Percentiles rank a stretch among this genome's conserved stretches.
These are phyloP conservation scores for Eupithecia subfuscata DNA, from an alignment of 2,888 invertebrate genomes.

Conservation along the genomic window DNA sequence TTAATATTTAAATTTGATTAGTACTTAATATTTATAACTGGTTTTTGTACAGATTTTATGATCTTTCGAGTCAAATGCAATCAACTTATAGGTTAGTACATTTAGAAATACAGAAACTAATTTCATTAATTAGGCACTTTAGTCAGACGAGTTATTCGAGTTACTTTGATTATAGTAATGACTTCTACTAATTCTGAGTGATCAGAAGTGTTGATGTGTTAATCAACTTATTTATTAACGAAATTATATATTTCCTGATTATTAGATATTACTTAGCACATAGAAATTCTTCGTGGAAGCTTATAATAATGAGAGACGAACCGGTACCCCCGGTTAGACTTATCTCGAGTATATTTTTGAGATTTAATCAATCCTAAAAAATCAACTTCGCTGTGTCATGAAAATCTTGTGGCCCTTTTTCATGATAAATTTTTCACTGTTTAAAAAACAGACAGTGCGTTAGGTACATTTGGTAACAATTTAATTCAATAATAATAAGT, in stretches of 20 bases:
- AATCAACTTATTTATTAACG: conserved; percentile 14
- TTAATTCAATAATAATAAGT: neutral
- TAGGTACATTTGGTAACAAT: neutral
- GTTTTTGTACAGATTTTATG: conserved; percentile 49
- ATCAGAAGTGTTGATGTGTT: conserved; percentile 20
- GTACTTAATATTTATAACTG: conserved; percentile 46
- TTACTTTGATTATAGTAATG: conserved; percentile 34
- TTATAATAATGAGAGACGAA: neutral
- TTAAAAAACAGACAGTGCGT: neutral
- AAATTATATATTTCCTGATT: neutral
- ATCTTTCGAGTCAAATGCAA: conserved; percentile 38
- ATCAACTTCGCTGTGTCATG: neutral
- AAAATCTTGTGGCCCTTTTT: neutral
- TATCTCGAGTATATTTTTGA: neutral
- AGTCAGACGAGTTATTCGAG: conserved; percentile 27
- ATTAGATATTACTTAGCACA: neutral
- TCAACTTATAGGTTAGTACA: conserved; percentile 28
- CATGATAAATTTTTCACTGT: neutral
- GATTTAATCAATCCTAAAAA: neutral
- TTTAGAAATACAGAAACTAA: conserved; percentile 30
- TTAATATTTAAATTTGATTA: conserved; percentile 40
- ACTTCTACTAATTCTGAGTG: conserved; percentile 18
- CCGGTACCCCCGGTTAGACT: neutral
- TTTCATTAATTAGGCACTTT: conserved; percentile 30
- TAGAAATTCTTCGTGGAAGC: neutral